Evolutionary conservation across 2,888 invertebrate species (phyloP), one percentile per base, ranked within the genome.

Genomic region (Eupithecia pulchellata): DNA sequence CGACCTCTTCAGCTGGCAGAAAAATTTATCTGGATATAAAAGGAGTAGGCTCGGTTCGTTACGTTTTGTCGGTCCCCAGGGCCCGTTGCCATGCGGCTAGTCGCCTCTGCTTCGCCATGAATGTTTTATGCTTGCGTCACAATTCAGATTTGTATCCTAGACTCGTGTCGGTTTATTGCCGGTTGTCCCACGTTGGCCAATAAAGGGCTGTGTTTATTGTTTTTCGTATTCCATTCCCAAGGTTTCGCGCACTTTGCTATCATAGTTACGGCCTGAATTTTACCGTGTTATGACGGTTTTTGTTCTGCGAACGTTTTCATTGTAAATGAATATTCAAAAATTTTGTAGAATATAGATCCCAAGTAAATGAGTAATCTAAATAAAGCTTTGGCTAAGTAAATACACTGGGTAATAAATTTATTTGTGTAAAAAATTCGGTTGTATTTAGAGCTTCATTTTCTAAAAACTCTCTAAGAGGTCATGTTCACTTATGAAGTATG

Each of bases 31-130:
- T 88, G 86, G 86, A 90, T 85, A 86, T 91, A 90, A 91, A 91
- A 89, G 89, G 86, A 81, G 80, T 84, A 83, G 86, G 85, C 83
- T 81, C 81, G 90, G 89, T 93, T 94, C 93, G 93, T 93, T 94
- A 93, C 91, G 87, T 92, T 93, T 93, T 92, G 93, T 93, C 80
- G 86, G 82, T 89, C 93, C 90, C 93, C 58, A 64, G 92, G 92
- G 93, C 79, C 82, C 80, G 82, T 88, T 89, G 82, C 83, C 84
- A 84, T 82, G 82, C 78, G 81, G 84, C 82, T 79, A 82, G 83
- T 86, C 72, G 84, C 79, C 81, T 81, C 78, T 82, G 81, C 83
- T 83, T 79, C 79, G 80, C 86, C 89, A 89, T 91, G 89, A 91
- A 93, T 92, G 89, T 91, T 92, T 92, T 91, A 92, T 87, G 83